Percentiles rank a stretch among this genome's conserved stretches.
These are phyloP conservation scores for Ammodytes dubius DNA, from an alignment of 2,113 vertebrate species.

Conservation along the genomic window DNA sequence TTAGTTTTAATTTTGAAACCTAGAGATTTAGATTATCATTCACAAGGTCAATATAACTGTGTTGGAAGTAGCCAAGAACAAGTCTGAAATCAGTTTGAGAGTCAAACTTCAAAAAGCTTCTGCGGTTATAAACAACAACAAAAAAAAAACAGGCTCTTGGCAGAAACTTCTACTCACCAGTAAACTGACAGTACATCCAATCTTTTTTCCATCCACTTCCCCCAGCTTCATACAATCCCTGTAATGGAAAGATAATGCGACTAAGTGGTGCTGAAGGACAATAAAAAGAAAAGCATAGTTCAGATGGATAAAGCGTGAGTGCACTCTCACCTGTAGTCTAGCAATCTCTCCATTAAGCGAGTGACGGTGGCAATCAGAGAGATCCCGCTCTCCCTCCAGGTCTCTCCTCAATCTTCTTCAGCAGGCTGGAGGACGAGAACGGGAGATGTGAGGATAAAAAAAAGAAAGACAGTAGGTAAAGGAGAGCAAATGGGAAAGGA, in stretches of 20 bases:
- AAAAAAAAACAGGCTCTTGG: background rate
- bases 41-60: too few relatives aligned
- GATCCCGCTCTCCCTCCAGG: slow-evolving; percentile 98
- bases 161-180: slow-evolving; percentile 87
- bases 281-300: background rate
- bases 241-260: slow-evolving; percentile 48
- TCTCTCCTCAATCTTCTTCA: slow-evolving; percentile 99
- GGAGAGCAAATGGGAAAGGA: slow-evolving; percentile 1
- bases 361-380: slow-evolving; percentile 98
- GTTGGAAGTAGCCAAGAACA: background rate
- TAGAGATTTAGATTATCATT: too few relatives aligned
- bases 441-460: slow-evolving; percentile 34
- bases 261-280: too few relatives aligned
- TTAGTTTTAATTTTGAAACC: too few relatives aligned
- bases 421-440: slow-evolving; percentile 86
- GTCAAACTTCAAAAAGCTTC: background rate
- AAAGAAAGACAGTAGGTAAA: slow-evolving; percentile 7
- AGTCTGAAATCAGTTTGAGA: background rate
- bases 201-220: slow-evolving; percentile 98
- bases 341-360: slow-evolving; percentile 96
- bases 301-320: background rate
- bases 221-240: slow-evolving; percentile 99
- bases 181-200: slow-evolving; percentile 97
- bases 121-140: background rate
- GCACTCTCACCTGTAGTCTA: slow-evolving; percentile 93